A percentile compares a stretch with the other conserved stretches of the same genome.
Evolutionary conservation across 2,113 vertebrate species (phyloP).

Genomic region (Tilapia sparmanii): DNA sequence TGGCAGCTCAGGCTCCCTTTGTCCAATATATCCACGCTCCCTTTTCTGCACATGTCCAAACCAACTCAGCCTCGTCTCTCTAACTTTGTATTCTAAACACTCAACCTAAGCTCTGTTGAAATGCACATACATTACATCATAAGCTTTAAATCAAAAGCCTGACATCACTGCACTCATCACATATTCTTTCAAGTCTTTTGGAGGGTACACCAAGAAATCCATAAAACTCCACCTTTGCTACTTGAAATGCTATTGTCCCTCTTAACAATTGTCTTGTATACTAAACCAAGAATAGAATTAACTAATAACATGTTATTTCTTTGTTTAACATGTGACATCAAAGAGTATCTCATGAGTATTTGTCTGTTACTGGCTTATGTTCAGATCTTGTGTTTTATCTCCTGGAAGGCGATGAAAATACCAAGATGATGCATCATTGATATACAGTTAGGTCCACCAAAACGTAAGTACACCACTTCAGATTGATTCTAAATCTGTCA

Average conservation of each 20-base stretch:
- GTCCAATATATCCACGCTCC: neutral
- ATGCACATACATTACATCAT: neutral
- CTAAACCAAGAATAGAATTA: neutral
- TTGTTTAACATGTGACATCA: neutral
- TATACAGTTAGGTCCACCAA: neutral
- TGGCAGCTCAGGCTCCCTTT: neutral
- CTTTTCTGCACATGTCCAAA: neutral
- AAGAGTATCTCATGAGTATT: neutral
- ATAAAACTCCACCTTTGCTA: neutral
- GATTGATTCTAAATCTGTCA: neutral
- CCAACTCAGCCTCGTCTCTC: neutral
- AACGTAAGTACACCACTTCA: accelerated
- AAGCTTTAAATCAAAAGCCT: accelerated
- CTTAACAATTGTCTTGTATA: neutral
- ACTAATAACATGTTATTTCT: neutral
- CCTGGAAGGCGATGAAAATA: neutral
- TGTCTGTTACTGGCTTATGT: neutral
- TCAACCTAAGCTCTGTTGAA: neutral
- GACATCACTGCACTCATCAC: neutral
- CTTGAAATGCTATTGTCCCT: neutral
- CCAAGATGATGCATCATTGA: neutral
- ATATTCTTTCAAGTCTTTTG: neutral
- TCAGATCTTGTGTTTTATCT: neutral
- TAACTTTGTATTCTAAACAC: neutral
- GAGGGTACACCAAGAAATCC: neutral